These are phyloP conservation scores for Prunella strophiata DNA, from an alignment of 2,797 vertebrate genomes.

Conservation along the genomic window DNA sequence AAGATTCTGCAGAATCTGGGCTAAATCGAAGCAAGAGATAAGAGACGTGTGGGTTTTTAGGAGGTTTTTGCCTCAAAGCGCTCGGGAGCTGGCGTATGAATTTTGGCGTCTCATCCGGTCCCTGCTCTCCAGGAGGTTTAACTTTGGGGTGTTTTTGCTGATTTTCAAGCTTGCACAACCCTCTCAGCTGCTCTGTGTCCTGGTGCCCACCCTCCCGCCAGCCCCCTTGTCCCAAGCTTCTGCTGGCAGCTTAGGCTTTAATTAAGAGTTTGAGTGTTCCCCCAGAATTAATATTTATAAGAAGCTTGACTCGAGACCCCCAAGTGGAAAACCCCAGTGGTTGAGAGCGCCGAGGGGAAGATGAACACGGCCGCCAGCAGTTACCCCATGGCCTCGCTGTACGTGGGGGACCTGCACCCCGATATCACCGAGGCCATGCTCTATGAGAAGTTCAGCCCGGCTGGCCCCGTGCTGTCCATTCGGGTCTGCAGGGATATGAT, in stretches of 20 bases:
- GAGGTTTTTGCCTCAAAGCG: neutral
- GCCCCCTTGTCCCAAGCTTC: neutral
- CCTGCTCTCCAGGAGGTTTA: neutral
- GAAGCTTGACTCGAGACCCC: neutral
- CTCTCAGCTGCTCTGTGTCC: neutral
- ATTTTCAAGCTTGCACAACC: neutral
- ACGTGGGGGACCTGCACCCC: constrained; percentile 96
- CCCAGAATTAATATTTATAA: neutral
- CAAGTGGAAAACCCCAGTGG: neutral
- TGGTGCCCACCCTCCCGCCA: neutral
- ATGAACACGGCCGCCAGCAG: constrained; percentile 93
- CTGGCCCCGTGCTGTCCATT: constrained; percentile 96
- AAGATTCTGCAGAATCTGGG: neutral
- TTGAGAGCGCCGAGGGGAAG: constrained; percentile 53
- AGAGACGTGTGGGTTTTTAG: neutral
- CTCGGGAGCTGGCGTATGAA: neutral
- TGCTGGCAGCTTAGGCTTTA: neutral
- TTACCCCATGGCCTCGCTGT: constrained; percentile 98
- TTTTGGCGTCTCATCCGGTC: neutral
- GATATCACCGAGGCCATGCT: constrained; percentile 99
- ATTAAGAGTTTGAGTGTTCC: neutral
- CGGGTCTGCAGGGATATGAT: constrained; percentile 98
- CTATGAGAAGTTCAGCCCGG: constrained; percentile 98
- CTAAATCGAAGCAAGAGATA: neutral
- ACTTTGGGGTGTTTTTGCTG: neutral